A percentile compares a stretch with the other conserved stretches of the same genome.
phyloP scores from a whole-genome alignment of 2,113 vertebrate species.

The Rhinopomastus cyanomelas region DNA sequence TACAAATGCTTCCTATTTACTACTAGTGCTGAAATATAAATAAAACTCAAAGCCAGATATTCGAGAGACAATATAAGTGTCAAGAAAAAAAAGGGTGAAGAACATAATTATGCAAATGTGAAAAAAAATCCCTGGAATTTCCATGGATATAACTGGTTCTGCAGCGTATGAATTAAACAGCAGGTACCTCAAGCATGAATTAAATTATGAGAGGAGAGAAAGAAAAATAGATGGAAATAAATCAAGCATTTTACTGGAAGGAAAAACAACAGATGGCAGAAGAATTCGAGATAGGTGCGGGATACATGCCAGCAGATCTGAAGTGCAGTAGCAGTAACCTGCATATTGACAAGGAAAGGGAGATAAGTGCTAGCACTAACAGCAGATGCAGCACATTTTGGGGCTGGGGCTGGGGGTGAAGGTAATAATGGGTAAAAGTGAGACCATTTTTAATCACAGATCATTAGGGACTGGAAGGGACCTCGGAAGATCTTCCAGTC shows the following conservation, averaged over 20 bases:
- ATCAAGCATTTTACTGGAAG: not conserved
- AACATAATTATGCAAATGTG: not conserved
- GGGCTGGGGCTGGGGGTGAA: fast-evolving
- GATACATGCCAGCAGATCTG: not conserved
- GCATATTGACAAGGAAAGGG: not conserved
- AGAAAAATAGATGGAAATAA: not conserved
- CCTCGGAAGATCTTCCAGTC: no score
- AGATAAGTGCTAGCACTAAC: not conserved
- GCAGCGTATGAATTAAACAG: not conserved
- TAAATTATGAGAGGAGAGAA: not conserved
- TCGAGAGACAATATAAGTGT: not conserved
- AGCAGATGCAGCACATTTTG: not conserved
- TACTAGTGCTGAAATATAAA: not conserved
- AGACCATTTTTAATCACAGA: not conserved
- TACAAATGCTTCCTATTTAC: not conserved
- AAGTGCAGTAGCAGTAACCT: not conserved
- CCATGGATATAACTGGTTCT: not conserved
- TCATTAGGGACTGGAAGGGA: no score
- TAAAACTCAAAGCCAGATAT: not conserved
- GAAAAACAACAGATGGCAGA: conserved; percentile 2
- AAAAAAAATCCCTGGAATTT: not conserved
- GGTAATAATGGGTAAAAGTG: not conserved
- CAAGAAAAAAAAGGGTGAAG: not conserved
- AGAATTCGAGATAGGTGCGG: not conserved
- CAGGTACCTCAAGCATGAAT: not conserved